Evolutionary conservation across 1,140 invertebrate species (phyloP).

Genomic region (Diorhabda sublineata): DNA sequence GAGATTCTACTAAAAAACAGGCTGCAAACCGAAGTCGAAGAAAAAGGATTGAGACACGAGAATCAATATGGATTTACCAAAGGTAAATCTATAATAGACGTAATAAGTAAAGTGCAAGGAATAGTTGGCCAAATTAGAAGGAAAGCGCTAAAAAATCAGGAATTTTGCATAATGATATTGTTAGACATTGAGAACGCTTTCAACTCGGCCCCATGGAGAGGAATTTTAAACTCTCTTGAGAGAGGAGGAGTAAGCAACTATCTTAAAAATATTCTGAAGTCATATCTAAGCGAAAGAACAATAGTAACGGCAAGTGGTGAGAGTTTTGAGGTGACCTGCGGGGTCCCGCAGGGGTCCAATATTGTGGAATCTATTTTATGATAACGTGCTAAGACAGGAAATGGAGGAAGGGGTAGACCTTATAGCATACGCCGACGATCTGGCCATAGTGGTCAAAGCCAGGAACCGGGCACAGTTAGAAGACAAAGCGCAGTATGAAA

Average conservation of each 20-base stretch:
- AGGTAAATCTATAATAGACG: no score
- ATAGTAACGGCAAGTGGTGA: conserved; percentile 5
- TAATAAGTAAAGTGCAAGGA: no score
- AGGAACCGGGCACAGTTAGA: conserved; percentile 9
- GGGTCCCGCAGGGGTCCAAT: conserved; percentile 43
- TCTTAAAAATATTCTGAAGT: conserved; percentile 11
- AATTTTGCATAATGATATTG: conserved; percentile 23
- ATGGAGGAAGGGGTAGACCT: conserved; percentile 25
- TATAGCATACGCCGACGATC: conserved; percentile 38
- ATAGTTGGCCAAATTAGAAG: no score
- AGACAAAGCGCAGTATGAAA: conserved; percentile 1
- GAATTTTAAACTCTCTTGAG: conserved; percentile 10
- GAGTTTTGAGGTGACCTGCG: conserved; percentile 23
- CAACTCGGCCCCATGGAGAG: conserved; percentile 27
- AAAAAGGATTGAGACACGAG: no score
- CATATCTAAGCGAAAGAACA: conserved; percentile 18
- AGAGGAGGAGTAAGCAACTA: conserved; percentile 11
- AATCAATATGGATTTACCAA: no score
- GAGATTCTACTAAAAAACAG: no score
- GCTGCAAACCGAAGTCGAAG: no score
- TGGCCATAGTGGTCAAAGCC: conserved; percentile 25
- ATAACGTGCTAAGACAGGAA: conserved; percentile 28
- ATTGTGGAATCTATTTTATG: conserved; percentile 40
- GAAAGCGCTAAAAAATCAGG: conserved; percentile 24
- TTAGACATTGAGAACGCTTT: conserved; percentile 33